Conservation (phyloP, 2,888 invertebrate genomes). For the Dryococelus australis region DNA sequence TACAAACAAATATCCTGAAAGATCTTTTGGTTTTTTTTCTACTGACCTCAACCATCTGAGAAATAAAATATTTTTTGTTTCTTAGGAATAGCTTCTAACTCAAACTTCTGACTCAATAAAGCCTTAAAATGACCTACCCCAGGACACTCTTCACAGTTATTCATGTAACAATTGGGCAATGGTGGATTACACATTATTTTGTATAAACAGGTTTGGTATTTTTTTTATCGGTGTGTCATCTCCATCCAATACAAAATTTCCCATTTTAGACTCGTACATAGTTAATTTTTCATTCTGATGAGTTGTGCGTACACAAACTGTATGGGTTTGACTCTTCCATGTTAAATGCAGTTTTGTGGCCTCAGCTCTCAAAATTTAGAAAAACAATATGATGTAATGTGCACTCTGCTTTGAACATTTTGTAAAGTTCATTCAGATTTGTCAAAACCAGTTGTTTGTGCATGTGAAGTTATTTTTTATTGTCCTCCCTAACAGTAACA, state of each 20-base stretch:
- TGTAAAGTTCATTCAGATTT: not conserved
- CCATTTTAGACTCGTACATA: not conserved
- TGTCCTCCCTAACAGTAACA: not conserved
- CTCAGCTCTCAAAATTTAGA: no score
- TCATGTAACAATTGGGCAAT: conserved; percentile 12
- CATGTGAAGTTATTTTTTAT: not conserved
- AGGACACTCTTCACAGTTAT: conserved; percentile 17
- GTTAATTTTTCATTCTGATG: conserved; percentile 10
- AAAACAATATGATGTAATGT: not conserved
- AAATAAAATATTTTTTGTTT: not conserved
- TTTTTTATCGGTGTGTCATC: not conserved
- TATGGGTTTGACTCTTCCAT: not conserved
- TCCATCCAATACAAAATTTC: not conserved
- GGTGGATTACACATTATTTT: conserved; percentile 13
- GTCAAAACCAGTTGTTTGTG: conserved; percentile 2
- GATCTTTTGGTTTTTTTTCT: no score
- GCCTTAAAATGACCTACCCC: not conserved
- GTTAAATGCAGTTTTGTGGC: no score
- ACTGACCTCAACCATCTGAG: no score
- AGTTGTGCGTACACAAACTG: not conserved
- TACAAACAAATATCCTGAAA: no score
- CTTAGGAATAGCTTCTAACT: no score
- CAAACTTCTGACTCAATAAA: conserved; percentile 3
- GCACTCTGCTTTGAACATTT: not conserved
- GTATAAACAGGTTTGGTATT: not conserved